These are phyloP conservation scores for Lissonota sp. DNA, from an alignment of 2,888 invertebrate genomes.

Conservation along the genomic window DNA sequence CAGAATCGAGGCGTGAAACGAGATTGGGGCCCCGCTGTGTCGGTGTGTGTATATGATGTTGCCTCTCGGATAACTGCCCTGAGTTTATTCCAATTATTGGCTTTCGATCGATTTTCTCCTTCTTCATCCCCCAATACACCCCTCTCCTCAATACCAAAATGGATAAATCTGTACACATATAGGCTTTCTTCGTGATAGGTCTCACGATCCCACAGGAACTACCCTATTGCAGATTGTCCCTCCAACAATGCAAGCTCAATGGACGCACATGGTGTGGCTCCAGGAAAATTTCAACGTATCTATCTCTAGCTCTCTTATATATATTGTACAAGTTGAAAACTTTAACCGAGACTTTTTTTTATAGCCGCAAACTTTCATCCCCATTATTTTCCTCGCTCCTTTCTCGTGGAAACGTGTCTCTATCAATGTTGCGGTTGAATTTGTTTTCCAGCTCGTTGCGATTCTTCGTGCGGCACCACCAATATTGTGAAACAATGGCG, in stretches of 20 bases:
- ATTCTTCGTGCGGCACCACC: constrained; percentile 19
- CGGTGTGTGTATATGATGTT: constrained; percentile 58
- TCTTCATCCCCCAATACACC: constrained; percentile 18
- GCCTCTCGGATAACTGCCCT: constrained; percentile 65
- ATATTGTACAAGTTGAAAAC: too few species aligned
- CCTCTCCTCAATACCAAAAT: neutral
- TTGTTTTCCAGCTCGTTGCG: constrained; percentile 9
- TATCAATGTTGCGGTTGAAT: constrained; percentile 30
- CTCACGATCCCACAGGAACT: constrained; percentile 41
- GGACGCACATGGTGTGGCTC: constrained; percentile 17
- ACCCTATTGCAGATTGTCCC: constrained; percentile 15
- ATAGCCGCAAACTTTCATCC: constrained; percentile 4
- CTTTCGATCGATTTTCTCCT: constrained; percentile 72
- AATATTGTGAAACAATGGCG: constrained; percentile 49
- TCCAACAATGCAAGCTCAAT: constrained; percentile 34
- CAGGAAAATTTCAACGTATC: constrained; percentile 32
- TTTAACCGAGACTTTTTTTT: constrained; percentile 8
- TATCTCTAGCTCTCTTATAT: neutral
- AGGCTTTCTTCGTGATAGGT: constrained; percentile 32
- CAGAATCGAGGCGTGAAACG: constrained; percentile 84
- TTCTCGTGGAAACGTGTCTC: constrained; percentile 15
- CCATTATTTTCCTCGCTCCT: constrained; percentile 3
- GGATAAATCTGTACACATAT: constrained; percentile 12
- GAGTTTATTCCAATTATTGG: constrained; percentile 82
- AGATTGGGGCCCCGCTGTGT: constrained; percentile 74